Evolutionary conservation across 2,797 vertebrate species (phyloP).

Genomic region (Cynopterus sphinx): DNA sequence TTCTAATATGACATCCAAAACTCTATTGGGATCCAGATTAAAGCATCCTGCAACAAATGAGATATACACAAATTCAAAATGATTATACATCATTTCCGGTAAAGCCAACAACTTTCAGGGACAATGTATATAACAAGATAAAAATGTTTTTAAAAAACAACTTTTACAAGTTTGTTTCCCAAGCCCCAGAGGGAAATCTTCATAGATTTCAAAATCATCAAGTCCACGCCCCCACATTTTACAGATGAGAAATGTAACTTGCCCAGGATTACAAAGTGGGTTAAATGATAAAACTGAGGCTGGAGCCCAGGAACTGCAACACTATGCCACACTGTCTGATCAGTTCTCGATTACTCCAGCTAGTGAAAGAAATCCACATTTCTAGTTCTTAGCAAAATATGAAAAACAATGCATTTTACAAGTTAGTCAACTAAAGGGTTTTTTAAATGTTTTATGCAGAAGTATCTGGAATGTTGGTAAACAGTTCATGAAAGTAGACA

Average conservation of each 20-base stretch:
- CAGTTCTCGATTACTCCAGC: constrained; percentile 26
- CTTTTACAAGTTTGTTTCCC: constrained; percentile 47
- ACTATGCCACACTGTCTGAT: background rate
- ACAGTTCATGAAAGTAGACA: background rate
- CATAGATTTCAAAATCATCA: constrained; percentile 43
- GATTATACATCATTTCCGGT: constrained; percentile 58
- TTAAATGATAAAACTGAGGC: background rate
- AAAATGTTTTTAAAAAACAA: constrained; percentile 53
- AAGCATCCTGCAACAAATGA: constrained; percentile 92
- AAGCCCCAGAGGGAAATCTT: constrained; percentile 33
- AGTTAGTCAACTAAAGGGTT: constrained; percentile 12
- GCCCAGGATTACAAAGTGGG: background rate
- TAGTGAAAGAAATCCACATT: constrained; percentile 24
- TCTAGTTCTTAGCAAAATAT: constrained; percentile 52
- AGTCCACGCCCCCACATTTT: constrained; percentile 20
- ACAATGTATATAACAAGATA: constrained; percentile 52
- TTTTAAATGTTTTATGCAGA: constrained; percentile 22
- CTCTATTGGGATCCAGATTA: constrained; percentile 98
- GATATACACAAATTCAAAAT: constrained; percentile 67
- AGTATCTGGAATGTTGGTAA: background rate
- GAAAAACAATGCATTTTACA: constrained; percentile 50
- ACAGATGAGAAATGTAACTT: constrained; percentile 45
- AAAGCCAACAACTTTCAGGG: constrained; percentile 61
- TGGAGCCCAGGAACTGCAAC: background rate
- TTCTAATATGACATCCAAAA: constrained; percentile 98